Evolutionary conservation across 2,888 invertebrate genomes (phyloP), one percentile per base, ranked within the genome.

Genomic region (Helicoverpa assulta): DNA sequence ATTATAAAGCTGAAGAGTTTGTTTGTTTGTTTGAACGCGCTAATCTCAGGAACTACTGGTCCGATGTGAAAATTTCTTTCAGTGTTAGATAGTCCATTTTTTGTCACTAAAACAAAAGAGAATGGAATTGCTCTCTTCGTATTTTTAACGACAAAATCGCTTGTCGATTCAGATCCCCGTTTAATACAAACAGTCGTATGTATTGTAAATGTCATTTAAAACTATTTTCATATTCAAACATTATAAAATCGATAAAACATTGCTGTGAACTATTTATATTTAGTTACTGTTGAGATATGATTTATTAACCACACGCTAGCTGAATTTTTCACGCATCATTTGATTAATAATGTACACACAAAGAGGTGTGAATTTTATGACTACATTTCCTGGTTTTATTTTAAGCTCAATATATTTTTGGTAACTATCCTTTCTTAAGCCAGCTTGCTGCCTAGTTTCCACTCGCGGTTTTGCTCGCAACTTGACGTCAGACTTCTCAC

Each of bases 171-270:
- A 16, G 16, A 2, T 47, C n/a, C n/a, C 12, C 6, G 16, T 47
- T 47, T 16, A 5, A 47, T n/a, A n/a, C n/a, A 47, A 10, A n/a
- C 12, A 43, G 58, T 16, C 51, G 40, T 37, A 67, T 74, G 60
- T 59, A 75, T 52, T 6, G 58, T 12, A 19, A 29, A 6, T 55
- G 56, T 64, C 80, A 71, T 68, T 66, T 55, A 57, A 19, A 55
- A 60, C 56, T 29, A 26, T n/a, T 5, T 16, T 47, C 16, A n/a
- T 43, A 10, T 76, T 80, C 50, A 57, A 75, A 52, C 29, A 43
- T 80, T 78, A 71, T 67, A 26, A 66, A 80, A 78, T 78, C 66
- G 76, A 78, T 78, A 50, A 37, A 66, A 43, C 71, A 51, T 37
- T n/a, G 51, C 62, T 50, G 26, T 26, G 37, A 0, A 33, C 71